phyloP scores from a whole-genome alignment of 2,113 vertebrate genomes.

The Nettapus auritus region DNA sequence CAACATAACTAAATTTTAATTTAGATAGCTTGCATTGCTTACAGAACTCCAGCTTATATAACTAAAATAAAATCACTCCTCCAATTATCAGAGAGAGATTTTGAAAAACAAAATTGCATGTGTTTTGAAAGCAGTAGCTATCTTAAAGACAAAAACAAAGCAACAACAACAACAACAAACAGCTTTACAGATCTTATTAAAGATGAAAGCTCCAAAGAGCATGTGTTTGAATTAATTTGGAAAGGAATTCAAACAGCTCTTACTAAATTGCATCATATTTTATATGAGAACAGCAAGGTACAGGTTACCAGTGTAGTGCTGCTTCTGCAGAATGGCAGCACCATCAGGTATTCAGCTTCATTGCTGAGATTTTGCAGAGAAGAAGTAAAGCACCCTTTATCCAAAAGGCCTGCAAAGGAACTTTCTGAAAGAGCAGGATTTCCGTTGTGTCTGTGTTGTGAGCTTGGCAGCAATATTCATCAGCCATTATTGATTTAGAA shows the following conservation, averaged over 20 bases:
- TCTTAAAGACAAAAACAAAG: not conserved
- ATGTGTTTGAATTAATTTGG: not conserved
- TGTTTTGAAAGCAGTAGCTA: not conserved
- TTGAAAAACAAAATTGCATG: not conserved
- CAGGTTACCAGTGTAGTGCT: not conserved
- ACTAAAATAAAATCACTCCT: not conserved
- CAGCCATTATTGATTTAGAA: conserved; percentile 48
- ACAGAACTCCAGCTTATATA: not conserved
- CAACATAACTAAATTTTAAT: not conserved
- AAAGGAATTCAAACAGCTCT: not conserved
- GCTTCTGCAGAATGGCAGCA: not conserved
- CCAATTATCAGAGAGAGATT: not conserved
- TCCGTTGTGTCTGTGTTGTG: not conserved
- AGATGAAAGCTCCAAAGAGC: not conserved
- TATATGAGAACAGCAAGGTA: not conserved
- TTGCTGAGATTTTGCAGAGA: not conserved
- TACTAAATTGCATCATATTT: no score
- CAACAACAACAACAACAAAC: no score
- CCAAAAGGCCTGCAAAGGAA: conserved; percentile 35
- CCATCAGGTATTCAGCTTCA: not conserved
- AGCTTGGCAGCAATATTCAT: conserved; percentile 38
- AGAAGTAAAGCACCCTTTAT: not conserved
- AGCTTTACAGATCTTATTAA: not conserved
- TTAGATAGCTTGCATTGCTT: not conserved
- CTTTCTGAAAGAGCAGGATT: conserved; percentile 24